Conservation (phyloP, 2,113 vertebrate species). For the Notothenia rossii region DNA sequence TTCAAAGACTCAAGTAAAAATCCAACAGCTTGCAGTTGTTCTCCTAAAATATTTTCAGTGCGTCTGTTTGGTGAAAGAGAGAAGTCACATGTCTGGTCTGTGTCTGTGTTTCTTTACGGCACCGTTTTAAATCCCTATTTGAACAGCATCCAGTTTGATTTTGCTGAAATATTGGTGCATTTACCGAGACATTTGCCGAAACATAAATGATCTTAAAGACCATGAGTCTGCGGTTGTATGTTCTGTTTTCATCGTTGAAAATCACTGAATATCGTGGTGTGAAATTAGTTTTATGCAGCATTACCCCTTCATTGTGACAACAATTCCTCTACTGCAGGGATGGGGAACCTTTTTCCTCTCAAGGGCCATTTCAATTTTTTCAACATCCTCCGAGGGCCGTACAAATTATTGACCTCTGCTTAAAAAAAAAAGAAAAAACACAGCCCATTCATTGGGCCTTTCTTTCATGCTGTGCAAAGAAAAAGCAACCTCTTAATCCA, state of each 20-base stretch:
- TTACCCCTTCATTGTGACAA: neutral
- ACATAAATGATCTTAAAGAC: neutral
- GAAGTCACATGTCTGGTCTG: neutral
- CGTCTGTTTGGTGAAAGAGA: constrained; percentile 3
- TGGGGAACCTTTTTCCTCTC: too few relatives aligned
- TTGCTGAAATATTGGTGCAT: neutral
- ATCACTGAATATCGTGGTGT: neutral
- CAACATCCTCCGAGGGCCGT: too few relatives aligned
- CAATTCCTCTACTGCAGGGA: neutral
- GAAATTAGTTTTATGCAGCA: neutral
- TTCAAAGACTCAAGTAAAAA: neutral
- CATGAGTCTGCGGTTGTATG: neutral
- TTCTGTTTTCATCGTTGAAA: neutral
- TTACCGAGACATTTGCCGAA: neutral
- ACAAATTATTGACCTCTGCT: too few relatives aligned
- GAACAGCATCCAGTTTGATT: neutral
- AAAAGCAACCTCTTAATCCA: too few relatives aligned
- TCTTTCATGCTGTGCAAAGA: too few relatives aligned
- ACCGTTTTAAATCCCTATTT: neutral
- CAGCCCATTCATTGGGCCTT: too few relatives aligned
- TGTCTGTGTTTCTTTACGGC: neutral
- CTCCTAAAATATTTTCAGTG: neutral
- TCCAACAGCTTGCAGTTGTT: neutral
- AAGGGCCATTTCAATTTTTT: too few relatives aligned
- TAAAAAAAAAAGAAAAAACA: too few relatives aligned